These are phyloP conservation scores for Leptopilina boulardi DNA, from an alignment of 1,140 invertebrate species.

Conservation along the genomic window DNA sequence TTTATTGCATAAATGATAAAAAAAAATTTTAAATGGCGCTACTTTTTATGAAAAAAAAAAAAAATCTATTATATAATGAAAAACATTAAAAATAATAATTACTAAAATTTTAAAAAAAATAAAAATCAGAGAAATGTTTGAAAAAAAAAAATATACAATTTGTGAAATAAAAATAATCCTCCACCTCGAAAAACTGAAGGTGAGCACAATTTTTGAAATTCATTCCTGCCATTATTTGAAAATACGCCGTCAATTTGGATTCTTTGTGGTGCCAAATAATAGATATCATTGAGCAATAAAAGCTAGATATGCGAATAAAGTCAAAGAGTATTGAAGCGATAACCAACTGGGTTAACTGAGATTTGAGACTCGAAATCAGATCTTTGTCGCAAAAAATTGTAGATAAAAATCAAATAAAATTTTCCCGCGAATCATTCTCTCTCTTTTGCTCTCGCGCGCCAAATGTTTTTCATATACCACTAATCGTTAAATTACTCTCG, in stretches of 20 bases:
- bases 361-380: conserved; percentile 24
- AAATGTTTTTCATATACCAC: not conserved
- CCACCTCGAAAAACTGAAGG: not conserved
- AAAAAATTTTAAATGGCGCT: too few species aligned
- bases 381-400: conserved; percentile 7
- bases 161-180: not conserved
- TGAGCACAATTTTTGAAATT: not conserved
- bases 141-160: not conserved
- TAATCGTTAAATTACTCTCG: not conserved
- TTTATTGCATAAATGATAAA: too few species aligned
- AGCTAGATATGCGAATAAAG: not conserved
- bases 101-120: not conserved
- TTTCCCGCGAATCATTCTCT: not conserved
- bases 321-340: conserved; percentile 8
- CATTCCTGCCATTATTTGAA: not conserved
- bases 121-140: not conserved
- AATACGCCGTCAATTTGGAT: not conserved
- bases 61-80: too few species aligned
- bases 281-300: not conserved
- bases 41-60: too few species aligned
- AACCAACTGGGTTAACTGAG: conserved; percentile 1
- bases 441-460: too few species aligned
- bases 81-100: too few species aligned
- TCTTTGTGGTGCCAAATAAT: not conserved
- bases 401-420: conserved; percentile 26